These are phyloP conservation scores for Tachina grossa DNA, from an alignment of 2,888 invertebrate genomes.

Conservation along the genomic window DNA sequence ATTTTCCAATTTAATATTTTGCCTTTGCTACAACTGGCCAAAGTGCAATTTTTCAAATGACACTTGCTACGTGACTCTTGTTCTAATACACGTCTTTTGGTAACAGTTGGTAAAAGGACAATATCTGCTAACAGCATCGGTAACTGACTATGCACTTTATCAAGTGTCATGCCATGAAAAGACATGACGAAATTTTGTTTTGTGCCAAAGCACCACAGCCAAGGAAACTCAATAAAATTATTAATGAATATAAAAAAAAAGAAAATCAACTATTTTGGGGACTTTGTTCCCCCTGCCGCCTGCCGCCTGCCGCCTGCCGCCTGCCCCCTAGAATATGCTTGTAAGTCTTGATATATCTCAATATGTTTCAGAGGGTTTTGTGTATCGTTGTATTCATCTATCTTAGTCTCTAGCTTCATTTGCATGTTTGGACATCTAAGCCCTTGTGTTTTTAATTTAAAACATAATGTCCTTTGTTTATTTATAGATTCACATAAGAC, in stretches of 20 bases:
- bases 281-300: not conserved
- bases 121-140: constrained; percentile 42
- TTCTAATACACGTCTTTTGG: constrained; percentile 64
- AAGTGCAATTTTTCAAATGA: constrained; percentile 70
- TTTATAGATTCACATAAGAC: constrained; percentile 26
- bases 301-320: no score
- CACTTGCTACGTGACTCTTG: constrained; percentile 68
- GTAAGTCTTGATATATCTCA: not conserved
- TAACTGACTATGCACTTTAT: constrained; percentile 63
- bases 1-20: constrained; percentile 61
- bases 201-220: not conserved
- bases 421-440: constrained; percentile 9
- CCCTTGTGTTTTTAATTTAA: constrained; percentile 47
- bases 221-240: constrained; percentile 36
- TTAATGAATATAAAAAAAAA: constrained; percentile 15
- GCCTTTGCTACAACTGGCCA: constrained; percentile 53
- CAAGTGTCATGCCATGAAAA: constrained; percentile 40
- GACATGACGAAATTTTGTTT: constrained; percentile 10
- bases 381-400: not conserved
- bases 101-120: constrained; percentile 60
- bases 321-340: constrained; percentile 18
- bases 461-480: constrained; percentile 46
- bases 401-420: not conserved
- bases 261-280: not conserved
- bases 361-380: not conserved